Evolutionary conservation across 2,797 vertebrate species (phyloP), one percentile per base, ranked within the genome.

Genomic region (Notolabrus celidotus): DNA sequence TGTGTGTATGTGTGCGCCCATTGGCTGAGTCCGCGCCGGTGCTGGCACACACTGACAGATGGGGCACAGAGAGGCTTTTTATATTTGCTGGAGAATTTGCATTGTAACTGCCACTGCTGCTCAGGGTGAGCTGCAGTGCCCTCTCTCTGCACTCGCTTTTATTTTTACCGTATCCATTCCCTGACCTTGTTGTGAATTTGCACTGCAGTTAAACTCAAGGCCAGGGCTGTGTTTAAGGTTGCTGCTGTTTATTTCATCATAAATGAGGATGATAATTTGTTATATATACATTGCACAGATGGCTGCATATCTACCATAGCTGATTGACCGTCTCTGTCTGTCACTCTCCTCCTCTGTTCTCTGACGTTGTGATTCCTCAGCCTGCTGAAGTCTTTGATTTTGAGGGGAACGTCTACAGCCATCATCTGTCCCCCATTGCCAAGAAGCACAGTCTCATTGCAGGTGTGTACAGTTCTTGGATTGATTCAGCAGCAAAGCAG

Each of bases 391-490:
- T 93, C 47, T 99, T 98, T 93, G 89, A 94, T 82, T 99, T 99
- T 91, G 96, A 98, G 42, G 96, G 88, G 55, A 97, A 95, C 36
- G 93, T 99, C 78, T 99, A 99, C 85, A 96, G 95, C 85, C 98
- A 99, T 89, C 97, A 99, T 74, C 95, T 98, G 94, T 99, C 97
- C 75, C 96, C 97, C 68, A 78, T 97, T 33, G 96, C 97, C 83
- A 96, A 94, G 78, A 97, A 96, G 61, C 98, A 99, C 90, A 96
- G 95, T 87, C 95, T 99, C 66, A 93, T 99, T 85, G 98, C 98
- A 95, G 97, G 97, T 99, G 67, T 55, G 90, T 90, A 8, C 27
- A 14, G 2, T 47, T 72, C 8, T 65, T 58, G 57, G 8, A 17
- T 71, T 23, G 54, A 56, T 10, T 66, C 2, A 19, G 14, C 47